Base-by-base conservation (phyloP, 2,888 invertebrate species). In the Thereva unica region DNA sequence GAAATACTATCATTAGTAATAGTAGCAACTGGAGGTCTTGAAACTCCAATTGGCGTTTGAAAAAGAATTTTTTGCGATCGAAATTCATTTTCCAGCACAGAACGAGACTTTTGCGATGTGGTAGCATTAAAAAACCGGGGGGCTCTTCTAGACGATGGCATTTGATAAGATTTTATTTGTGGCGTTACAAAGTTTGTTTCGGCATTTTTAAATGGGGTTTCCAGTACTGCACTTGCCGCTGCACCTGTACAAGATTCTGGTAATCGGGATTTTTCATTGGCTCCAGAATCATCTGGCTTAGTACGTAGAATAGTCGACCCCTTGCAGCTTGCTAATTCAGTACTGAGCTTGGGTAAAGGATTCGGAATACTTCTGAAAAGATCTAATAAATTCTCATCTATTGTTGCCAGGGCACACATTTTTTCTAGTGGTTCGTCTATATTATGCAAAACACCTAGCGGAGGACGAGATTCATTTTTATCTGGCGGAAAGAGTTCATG, bases 21-120 rank as follows among this genome's bases (percentile, higher is more conserved):
- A 7, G 71, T 71, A 6, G 69, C 44, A 7, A 75, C 72, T 0
- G 77, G 76, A 3, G 77, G 74, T 0, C 80, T 74, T 52, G 77
- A 72, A 5, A 78, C 75, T 3, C 80, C 74, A 75, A 80, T 78
- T 5, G 81, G 81, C 2, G 81, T 81, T 69, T 78, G 78, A 71
- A 81, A 81, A 3, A 81, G 76, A 4, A 81, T 77, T 68, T 81
- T 81, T 64, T 79, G 79, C 1, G 78, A 75, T 4, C 76, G 76
- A 68, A 80, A 79, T 57, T 79, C 79, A 71, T 77, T 79, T 4
- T 73, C 75, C 52, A 74, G 70, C 0, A 73, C 74, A 4, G 40
- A 67, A n/a, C 71, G 71, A 9, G 74, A 74, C 3, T 71, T 73
- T 61, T 73, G 68, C 35, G 64, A 55, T 9, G 64, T 23, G 3